These are phyloP conservation scores for Cheilinus undulatus DNA, from an alignment of 2,113 vertebrate genomes.

Conservation along the genomic window DNA sequence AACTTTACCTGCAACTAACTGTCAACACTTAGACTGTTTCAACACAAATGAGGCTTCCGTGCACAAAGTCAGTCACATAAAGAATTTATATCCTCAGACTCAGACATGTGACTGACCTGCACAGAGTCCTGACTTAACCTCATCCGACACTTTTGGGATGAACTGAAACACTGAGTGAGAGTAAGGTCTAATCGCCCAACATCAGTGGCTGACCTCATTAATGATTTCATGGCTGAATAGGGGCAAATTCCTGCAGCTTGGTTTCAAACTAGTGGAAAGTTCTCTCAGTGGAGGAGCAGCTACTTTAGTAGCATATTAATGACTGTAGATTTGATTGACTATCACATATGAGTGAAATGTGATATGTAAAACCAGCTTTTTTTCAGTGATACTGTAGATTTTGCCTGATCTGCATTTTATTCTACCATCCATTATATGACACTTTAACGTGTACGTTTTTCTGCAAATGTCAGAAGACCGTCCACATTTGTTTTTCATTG, in stretches of 20 bases:
- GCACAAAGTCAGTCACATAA: not conserved
- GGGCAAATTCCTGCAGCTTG: slow-evolving; percentile 21
- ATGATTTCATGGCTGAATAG: not conserved
- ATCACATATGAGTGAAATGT: not conserved
- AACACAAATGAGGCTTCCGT: no score
- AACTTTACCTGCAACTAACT: no score
- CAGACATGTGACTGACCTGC: not conserved
- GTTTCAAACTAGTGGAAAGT: not conserved
- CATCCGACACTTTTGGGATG: not conserved
- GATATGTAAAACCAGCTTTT: not conserved
- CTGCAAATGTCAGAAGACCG: no score
- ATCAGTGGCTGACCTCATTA: not conserved
- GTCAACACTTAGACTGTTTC: no score
- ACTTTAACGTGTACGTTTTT: no score
- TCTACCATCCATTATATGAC: no score
- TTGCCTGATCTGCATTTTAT: no score
- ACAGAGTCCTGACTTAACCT: not conserved
- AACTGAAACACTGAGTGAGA: not conserved
- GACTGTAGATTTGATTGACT: not conserved
- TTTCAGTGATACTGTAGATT: not conserved
- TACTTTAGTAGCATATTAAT: not conserved
- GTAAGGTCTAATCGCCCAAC: not conserved
- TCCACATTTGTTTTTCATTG: no score
- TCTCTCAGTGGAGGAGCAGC: not conserved
- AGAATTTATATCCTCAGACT: not conserved